phyloP scores from a whole-genome alignment of 2,888 invertebrate genomes.

The Nymphalis c-album region DNA sequence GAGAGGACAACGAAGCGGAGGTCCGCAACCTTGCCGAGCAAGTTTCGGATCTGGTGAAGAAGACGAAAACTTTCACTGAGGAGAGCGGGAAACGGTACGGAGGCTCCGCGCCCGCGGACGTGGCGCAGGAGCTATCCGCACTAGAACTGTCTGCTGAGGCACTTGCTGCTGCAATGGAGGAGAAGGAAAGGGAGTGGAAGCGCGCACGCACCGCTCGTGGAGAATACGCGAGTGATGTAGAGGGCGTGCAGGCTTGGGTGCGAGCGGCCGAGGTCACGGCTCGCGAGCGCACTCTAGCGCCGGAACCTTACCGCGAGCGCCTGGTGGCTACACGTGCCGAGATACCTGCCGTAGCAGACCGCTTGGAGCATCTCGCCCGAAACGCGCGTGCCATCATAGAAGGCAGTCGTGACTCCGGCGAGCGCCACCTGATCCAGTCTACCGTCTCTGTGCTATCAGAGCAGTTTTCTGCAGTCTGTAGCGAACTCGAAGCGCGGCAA shows the following conservation, averaged over 20 bases:
- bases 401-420: slow-evolving; percentile 88
- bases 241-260: slow-evolving; percentile 91
- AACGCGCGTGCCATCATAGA: slow-evolving; percentile 90
- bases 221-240: slow-evolving; percentile 90
- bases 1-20: slow-evolving; percentile 84
- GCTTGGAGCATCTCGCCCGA: slow-evolving; percentile 88
- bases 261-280: slow-evolving; percentile 91
- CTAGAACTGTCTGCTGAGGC: slow-evolving; percentile 91
- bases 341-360: slow-evolving; percentile 86
- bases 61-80: slow-evolving; percentile 82
- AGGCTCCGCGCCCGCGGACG: slow-evolving; percentile 87
- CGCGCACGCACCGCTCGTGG: slow-evolving; percentile 90
- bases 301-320: slow-evolving; percentile 88
- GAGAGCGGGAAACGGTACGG: slow-evolving; percentile 84
- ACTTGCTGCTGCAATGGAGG: slow-evolving; percentile 90
- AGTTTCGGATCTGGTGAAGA: slow-evolving; percentile 80
- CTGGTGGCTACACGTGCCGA: slow-evolving; percentile 89
- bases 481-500: slow-evolving; percentile 91
- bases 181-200: slow-evolving; percentile 92
- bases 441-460: slow-evolving; percentile 89
- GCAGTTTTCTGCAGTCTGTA: slow-evolving; percentile 88
- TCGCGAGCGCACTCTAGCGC: slow-evolving; percentile 89
- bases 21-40: slow-evolving; percentile 81
- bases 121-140: slow-evolving; percentile 89
- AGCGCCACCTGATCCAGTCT: slow-evolving; percentile 87